Conservation (phyloP, 2,797 vertebrate species). For the Molothrus ater region DNA sequence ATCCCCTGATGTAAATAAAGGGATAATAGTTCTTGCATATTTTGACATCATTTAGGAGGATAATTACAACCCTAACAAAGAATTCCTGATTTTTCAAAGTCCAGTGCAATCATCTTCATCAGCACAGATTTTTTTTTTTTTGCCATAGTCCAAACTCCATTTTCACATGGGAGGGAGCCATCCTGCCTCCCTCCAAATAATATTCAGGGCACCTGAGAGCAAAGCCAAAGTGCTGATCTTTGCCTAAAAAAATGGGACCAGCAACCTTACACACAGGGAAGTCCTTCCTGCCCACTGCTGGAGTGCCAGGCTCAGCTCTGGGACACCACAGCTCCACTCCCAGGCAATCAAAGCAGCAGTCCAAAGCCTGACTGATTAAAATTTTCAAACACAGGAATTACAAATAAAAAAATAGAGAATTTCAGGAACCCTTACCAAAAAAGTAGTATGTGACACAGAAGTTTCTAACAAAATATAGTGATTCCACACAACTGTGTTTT, state of each 20-base stretch:
- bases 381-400: background rate
- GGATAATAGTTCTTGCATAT: background rate
- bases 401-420: background rate
- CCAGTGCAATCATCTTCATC: background rate
- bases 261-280: background rate
- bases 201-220: background rate
- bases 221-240: background rate
- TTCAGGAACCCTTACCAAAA: conserved; percentile 83
- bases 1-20: background rate
- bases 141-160: background rate
- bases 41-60: background rate
- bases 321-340: background rate
- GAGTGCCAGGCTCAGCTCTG: background rate
- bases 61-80: background rate
- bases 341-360: background rate
- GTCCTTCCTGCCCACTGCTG: background rate
- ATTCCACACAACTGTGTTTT: conserved; percentile 88
- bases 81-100: background rate
- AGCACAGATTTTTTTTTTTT: background rate
- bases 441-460: conserved; percentile 88
- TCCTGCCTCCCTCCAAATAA: background rate
- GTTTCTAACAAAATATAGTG: conserved; percentile 89
- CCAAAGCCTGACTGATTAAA: background rate
- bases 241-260: background rate
- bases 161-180: background rate